Base-by-base conservation (phyloP, 2,888 invertebrate species). In the Ernsta delagoae region DNA sequence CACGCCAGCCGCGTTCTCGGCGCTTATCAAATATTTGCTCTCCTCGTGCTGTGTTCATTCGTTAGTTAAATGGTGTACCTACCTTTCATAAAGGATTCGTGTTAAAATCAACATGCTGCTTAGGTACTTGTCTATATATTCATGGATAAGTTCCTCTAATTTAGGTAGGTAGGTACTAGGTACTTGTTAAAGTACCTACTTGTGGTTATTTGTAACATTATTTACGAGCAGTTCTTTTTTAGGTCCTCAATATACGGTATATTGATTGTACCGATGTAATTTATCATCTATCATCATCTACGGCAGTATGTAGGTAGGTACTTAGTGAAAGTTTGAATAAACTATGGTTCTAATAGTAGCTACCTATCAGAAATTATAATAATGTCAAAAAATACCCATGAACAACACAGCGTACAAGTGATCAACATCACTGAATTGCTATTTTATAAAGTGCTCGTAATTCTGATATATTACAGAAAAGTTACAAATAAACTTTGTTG, bases 21-120 rank as follows among this genome's bases (percentile, higher is more conserved):
- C 60, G 54, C 56, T 61, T 61, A 67, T 61, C 65, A 72, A 70
- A 65, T 71, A 71, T 71, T 70, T 70, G 50, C 61, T 48, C 16
- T 24, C 57, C 41, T 65, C 63, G 63, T 72, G 64, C 64, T 67
- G 59, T 71, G 61, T 69, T 70, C 64, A 67, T 63, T 70, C 73
- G 66, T 71, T 59, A 68, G 36, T 63, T 71, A 60, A 70, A 67
- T 34, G 60, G 67, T 61, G 67, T 24, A 24, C 24, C 24, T 67
- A 67, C 54, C 53, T 61, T 67, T 61, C 60, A 67, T 67, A 66
- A 70, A 72, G 72, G 71, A 72, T 72, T 74, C 67, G 68, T 70
- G 73, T 74, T 75, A 75, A 75, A 72, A 73, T 71, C 71, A 75
- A 74, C 75, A 72, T 72, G 70, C 72, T 70, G 71, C 65, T 54